Evolutionary conservation across 2,888 invertebrate species (phyloP).

Genomic region (Cephus pulcher): DNA sequence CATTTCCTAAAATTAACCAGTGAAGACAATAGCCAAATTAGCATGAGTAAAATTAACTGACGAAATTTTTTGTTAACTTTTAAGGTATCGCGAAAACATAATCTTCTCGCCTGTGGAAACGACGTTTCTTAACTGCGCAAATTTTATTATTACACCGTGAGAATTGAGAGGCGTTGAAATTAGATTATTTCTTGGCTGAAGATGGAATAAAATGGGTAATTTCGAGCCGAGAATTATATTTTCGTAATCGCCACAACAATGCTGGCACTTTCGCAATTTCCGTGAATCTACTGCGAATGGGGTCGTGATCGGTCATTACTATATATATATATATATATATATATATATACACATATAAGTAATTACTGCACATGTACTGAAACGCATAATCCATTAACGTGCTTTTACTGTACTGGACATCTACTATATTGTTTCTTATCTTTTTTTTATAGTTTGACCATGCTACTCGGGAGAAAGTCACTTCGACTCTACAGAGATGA

Average conservation of each 20-base stretch:
- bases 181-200: neutral
- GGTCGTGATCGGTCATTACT: neutral
- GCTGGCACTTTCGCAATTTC: neutral
- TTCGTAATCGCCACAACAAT: neutral
- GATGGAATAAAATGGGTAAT: neutral
- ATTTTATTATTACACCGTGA: neutral
- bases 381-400: neutral
- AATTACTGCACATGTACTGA: neutral
- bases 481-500: neutral
- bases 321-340: neutral
- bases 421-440: neutral
- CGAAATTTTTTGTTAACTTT: neutral
- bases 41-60: neutral
- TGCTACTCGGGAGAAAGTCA: neutral
- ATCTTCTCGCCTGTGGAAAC: neutral
- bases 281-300: neutral
- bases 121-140: neutral
- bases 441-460: neutral
- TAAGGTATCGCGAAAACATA: neutral
- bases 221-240: neutral
- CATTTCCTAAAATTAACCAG: constrained; percentile 57
- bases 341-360: neutral
- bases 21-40: neutral
- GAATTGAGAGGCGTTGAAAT: neutral
- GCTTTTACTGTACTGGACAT: neutral